Conservation (phyloP, 1,140 invertebrate species). For the Ceratina japonica region DNA sequence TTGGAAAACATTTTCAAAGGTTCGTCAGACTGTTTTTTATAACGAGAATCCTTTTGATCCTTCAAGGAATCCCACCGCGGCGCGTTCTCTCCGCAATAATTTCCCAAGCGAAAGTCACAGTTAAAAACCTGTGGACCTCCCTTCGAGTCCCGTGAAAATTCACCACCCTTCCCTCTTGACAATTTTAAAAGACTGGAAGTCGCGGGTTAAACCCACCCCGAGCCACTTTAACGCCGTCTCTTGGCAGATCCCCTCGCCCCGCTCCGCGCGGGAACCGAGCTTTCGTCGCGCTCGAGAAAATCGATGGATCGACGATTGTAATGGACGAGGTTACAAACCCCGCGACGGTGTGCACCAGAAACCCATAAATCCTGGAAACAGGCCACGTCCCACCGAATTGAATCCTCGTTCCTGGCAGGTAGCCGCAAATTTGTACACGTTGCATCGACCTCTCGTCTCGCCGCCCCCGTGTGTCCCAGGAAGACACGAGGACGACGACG, state of each 20-base stretch:
- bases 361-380: slow-evolving; percentile 26
- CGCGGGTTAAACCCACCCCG: slow-evolving; percentile 17
- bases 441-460: not conserved
- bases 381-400: slow-evolving; percentile 27
- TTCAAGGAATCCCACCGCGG: not conserved
- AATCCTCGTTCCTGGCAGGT: slow-evolving; percentile 49
- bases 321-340: slow-evolving; percentile 19
- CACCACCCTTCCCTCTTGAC: not conserved
- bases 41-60: not conserved
- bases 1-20: not conserved
- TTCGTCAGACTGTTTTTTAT: not conserved
- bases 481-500: not conserved
- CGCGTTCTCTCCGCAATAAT: not conserved
- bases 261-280: not conserved
- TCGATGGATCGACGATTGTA: slow-evolving; percentile 28
- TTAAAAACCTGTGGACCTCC: not conserved
- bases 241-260: not conserved
- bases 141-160: not conserved
- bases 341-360: not conserved
- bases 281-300: slow-evolving; percentile 1
- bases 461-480: not conserved
- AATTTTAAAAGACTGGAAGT: slow-evolving; percentile 15
- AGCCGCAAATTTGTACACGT: slow-evolving; percentile 59
- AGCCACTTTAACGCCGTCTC: slow-evolving; percentile 16
- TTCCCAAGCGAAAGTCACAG: not conserved